Evolutionary conservation across 1,140 invertebrate species (phyloP).

Genomic region (Drosophila arawakana): DNA sequence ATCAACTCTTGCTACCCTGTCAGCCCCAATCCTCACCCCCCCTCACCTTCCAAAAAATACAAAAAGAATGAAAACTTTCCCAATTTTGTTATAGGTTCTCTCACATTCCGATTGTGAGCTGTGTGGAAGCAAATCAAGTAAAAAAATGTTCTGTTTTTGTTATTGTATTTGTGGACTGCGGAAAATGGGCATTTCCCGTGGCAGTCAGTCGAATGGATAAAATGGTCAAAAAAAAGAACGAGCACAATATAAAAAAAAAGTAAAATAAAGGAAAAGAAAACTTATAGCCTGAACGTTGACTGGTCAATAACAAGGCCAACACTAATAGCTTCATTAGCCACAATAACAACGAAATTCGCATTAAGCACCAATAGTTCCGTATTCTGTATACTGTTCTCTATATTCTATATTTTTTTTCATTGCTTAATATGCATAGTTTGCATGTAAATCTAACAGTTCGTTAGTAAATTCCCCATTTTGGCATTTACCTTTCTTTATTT

Average conservation of each 20-base stretch:
- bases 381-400: neutral
- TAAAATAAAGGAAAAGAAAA: conserved; percentile 14
- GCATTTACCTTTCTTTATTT: conserved; percentile 5
- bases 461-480: conserved; percentile 35
- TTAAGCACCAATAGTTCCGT: conserved; percentile 18
- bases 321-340: conserved; percentile 75
- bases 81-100: conserved; percentile 24
- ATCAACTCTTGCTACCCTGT: conserved; percentile 58
- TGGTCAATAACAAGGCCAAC: conserved; percentile 61
- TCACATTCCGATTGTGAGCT: conserved; percentile 26
- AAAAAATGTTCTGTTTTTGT: conserved; percentile 49
- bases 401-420: neutral
- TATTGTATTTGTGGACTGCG: conserved; percentile 36
- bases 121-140: conserved; percentile 58
- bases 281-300: conserved; percentile 23
- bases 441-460: conserved; percentile 48
- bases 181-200: conserved; percentile 70
- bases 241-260: conserved; percentile 1
- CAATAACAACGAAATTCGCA: conserved; percentile 20
- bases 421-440: conserved; percentile 31
- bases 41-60: conserved; percentile 5
- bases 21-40: neutral
- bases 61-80: conserved; percentile 1
- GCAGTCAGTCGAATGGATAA: conserved; percentile 14
- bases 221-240: conserved; percentile 10